Evolutionary conservation across 35 echinoderm and acorn worm genomes (phyloP), one percentile per base, ranked within the genome.

Genomic region (Stichopus chloronotus): DNA sequence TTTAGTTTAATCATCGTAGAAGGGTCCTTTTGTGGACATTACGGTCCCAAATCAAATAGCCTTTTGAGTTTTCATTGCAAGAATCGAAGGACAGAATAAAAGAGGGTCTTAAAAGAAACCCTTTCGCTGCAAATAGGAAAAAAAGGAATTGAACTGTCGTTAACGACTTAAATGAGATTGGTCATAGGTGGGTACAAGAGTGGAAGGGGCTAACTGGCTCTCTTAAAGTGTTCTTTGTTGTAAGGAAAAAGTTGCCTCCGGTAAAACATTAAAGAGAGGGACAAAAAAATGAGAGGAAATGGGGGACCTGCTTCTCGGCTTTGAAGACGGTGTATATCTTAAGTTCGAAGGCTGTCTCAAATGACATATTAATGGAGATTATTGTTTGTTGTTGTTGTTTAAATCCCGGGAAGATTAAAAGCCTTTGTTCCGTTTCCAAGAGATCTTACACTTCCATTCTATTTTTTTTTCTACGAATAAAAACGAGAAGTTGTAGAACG

Each of bases 161-260:
- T 85, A 85, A 85, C 82, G 24, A 85, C 55, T 85, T 85, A 85
- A 85, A 85, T 58, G 82, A 85, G 82, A 57, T 85, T 85, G 82
- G 30, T 58, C 20, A 85, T 54, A 58, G 55, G 57, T 85, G 30
- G 30, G 30, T 43, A 43, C 30, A 57, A 85, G 53, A 58, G 55
- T 22, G 82, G 57, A 43, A 43, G 30, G 80, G 57, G 58, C 82
- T 20, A 4, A 56, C 25, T 85, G 82, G 56, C 54, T 85, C 82
- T 7, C 55, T 58, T 85, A 85, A 58, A n/a, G 55, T 85, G 52
- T 30, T 56, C 58, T 74, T 74, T 59, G 57, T 85, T 85, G 76
- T 78, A 21, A 85, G 23, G 57, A 60, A 58, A 43, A 43, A 56
- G 10, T 85, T 85, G 82, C 82, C 82, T 85, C 82, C 82, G 82